These are phyloP conservation scores for Kryptolebias marmoratus DNA, from an alignment of 2,113 vertebrate species.

Conservation along the genomic window DNA sequence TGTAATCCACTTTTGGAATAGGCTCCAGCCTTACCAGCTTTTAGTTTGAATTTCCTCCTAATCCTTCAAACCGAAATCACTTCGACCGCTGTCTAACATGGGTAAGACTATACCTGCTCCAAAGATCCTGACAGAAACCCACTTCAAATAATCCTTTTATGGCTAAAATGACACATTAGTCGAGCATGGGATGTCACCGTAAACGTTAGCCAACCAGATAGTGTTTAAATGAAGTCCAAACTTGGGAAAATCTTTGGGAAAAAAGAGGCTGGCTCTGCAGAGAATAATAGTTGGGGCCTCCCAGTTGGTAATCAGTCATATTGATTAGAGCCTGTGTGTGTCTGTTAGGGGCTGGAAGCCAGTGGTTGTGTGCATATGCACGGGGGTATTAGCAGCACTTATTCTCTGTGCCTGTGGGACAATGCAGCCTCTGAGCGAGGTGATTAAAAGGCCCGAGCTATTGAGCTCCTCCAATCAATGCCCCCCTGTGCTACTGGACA, in stretches of 20 bases:
- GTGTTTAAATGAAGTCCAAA: constrained; percentile 18
- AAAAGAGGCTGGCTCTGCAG: constrained; percentile 12
- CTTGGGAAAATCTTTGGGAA: constrained; percentile 35
- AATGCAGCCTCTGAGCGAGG: constrained; percentile 76
- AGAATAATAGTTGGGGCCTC: constrained; percentile 70
- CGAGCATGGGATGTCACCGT: neutral
- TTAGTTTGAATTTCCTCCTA: no score
- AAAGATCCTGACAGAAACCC: no score
- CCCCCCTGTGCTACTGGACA: constrained; percentile 66
- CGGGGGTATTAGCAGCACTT: constrained; percentile 72
- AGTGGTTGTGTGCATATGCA: constrained; percentile 73
- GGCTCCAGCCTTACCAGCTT: no score
- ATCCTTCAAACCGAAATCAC: no score
- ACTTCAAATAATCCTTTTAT: neutral
- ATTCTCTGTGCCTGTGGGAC: constrained; percentile 75
- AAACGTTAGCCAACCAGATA: constrained; percentile 4
- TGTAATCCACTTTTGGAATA: no score
- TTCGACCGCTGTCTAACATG: no score
- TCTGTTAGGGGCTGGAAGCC: constrained; percentile 62
- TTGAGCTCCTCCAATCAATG: constrained; percentile 81
- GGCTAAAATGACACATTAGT: neutral
- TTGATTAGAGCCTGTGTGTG: constrained; percentile 76
- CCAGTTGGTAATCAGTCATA: constrained; percentile 79
- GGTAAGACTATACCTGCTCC: no score
- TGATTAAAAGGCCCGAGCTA: constrained; percentile 80